Evolutionary conservation across 2,113 vertebrate genomes (phyloP).

Genomic region (Urocitellus parryii): DNA sequence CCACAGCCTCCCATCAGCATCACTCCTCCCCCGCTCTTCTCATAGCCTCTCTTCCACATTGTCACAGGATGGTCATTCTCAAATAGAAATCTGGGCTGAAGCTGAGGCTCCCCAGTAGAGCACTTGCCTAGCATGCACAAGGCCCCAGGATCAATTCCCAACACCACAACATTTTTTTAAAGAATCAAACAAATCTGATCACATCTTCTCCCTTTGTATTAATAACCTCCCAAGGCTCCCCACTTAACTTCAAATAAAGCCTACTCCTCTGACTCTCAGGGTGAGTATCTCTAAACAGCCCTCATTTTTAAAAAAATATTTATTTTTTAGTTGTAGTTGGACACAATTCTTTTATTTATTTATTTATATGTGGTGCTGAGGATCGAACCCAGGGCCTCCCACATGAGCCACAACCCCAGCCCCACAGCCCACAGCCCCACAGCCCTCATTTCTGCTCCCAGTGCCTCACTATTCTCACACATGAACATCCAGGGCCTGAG

Average conservation of each 20-base stretch:
- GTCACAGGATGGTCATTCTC: not conserved
- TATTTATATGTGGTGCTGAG: too few species aligned
- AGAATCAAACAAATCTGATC: not conserved
- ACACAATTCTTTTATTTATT: too few species aligned
- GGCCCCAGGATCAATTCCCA: not conserved
- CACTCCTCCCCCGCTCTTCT: not conserved
- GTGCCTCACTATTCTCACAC: not conserved
- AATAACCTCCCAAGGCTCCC: not conserved
- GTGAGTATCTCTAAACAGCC: not conserved
- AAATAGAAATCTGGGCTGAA: not conserved
- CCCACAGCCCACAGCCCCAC: too few species aligned
- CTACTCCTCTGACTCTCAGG: not conserved
- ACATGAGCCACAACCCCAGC: too few species aligned
- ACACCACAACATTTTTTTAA: not conserved
- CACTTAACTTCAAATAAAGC: not conserved
- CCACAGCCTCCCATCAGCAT: not conserved
- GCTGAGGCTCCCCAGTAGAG: not conserved
- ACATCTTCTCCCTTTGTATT: not conserved
- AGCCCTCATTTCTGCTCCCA: not conserved
- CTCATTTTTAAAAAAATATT: not conserved
- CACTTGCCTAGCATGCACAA: not conserved
- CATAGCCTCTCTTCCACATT: not conserved
- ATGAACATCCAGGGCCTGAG: not conserved
- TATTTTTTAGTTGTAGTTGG: too few species aligned
- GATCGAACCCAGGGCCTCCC: too few species aligned